phyloP scores from a whole-genome alignment of 1,140 invertebrate genomes.

The Bombus soroeensis region DNA sequence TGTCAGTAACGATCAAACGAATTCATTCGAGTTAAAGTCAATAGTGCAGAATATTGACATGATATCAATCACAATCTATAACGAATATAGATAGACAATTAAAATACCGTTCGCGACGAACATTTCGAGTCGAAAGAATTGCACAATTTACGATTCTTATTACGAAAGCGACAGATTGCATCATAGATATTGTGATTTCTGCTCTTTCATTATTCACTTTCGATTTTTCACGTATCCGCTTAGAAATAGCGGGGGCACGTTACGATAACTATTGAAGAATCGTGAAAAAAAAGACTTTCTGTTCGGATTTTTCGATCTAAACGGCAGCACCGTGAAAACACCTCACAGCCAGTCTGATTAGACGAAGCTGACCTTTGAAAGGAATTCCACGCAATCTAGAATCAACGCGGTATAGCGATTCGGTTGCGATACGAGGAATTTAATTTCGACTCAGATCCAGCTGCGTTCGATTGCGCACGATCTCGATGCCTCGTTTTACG shows the following conservation, averaged over 20 bases:
- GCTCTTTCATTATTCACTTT: constrained; percentile 15
- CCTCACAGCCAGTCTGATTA: constrained; percentile 7
- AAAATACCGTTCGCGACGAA: not conserved
- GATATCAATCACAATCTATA: not conserved
- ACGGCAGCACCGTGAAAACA: constrained; percentile 10
- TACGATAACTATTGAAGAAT: not conserved
- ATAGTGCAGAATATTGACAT: not conserved
- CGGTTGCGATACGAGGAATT: constrained; percentile 28
- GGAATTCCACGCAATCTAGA: constrained; percentile 33
- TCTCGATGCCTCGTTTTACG: not conserved
- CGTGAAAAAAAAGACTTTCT: not conserved
- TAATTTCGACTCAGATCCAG: constrained; percentile 15
- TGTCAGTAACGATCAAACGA: not conserved
- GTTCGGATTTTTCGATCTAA: not conserved
- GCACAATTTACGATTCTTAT: not conserved
- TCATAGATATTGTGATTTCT: not conserved
- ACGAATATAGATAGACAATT: not conserved
- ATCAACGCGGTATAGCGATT: constrained; percentile 13
- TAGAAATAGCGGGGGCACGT: not conserved
- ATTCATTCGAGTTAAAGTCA: not conserved
- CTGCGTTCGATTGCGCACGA: constrained; percentile 3
- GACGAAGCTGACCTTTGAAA: constrained; percentile 27
- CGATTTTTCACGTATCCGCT: constrained; percentile 9
- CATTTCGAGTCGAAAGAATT: not conserved
- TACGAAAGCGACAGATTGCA: not conserved